Base-by-base conservation (phyloP, 2,797 vertebrate species). In the Paguma larvata region DNA sequence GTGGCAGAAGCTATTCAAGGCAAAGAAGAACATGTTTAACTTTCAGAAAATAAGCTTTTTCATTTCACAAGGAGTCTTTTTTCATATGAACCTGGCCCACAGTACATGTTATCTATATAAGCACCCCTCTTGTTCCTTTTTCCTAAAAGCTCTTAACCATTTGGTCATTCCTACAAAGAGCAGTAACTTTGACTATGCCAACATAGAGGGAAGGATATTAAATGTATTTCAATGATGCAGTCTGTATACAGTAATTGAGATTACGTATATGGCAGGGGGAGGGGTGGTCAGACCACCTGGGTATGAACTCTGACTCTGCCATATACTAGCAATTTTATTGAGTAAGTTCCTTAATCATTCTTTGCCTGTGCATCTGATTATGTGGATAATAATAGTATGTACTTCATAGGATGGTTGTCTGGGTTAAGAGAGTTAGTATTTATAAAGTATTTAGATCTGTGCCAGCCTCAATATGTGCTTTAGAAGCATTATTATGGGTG, bases 11-110 rank as follows among this genome's bases (percentile, higher is more conserved):
- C 19, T 87, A 59, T 80, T 96, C 44, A 84, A 73, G 46, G 25
- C 68, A 95, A 79, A 90, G 53, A 68, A 91, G 68, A 48, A 53
- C 9, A 44, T 27, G 32, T 59, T 80, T 79, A 84, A 89, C 32
- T 91, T 94, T 91, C 18, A 92, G 46, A 86, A 96, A 95, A 85
- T 32, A 75, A 89, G 78, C 16, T 82, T 25, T 32, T 86, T 83
- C n/a, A 41, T 91, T 94, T 91, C 53, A 77, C 67, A 70, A 75
- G 48, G 5, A 89, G 3, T 93, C 19, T 75, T 73, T 85, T 88
- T 75, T 88, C 85, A 77, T 65, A 14, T 67, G 30, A 75, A 77
- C 77, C 32, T 94, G 34, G 2, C 34, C 59, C 18, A 41, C 25
- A 34, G 3, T 70, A 30, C 41, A 27, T 95, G 32, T 38, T 83